Evolutionary conservation across 1,140 invertebrate genomes (phyloP), one percentile per base, ranked within the genome.

Genomic region (Drosophila bipectinata): DNA sequence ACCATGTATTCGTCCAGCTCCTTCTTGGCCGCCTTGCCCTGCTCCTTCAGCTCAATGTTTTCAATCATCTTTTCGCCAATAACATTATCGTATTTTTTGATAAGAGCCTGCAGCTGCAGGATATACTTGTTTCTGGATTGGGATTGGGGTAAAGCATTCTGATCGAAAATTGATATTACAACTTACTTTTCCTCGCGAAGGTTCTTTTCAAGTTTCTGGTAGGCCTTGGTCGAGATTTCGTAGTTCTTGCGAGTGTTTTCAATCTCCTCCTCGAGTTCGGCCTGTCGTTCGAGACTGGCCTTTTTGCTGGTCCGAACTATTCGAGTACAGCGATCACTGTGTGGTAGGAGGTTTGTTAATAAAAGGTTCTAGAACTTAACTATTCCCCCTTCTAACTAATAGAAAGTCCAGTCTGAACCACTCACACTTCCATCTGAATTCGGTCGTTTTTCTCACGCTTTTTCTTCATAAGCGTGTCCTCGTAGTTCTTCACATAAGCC

Each of bases 141-240:
- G 8, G 3, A 39, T 0, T 1, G 10, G 24, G 12, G 9, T 28
- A 0, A 6, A 0, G 2, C 6, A 18, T 48, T 30, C 7, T 21
- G 0, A 44, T 44, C 1, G 41, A 2, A 2, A 0, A 0, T 3
- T 9, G 1, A 0, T 2, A 1, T 0, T 45, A 44, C 1, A 37
- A 73, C 71, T 63, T 48, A 88, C 83, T 83, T 88, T 53, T 88
- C 83, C 12, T 72, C 83, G 1, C 63, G 63, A 0, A 24, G 24
- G 0, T 24, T 37, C 24, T 62, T 68, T 8, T 83, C 72, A 12
- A 24, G 3, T 1, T 24, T 26, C 1, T 52, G n/a, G n/a, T 67
- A 58, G 1, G 45, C 6, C 3, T 60, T 72, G 0, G 10, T 37
- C 1, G 26, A n/a, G 0, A 53, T 30, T 1, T 45, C 5, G 24